Evolutionary conservation across 2,113 vertebrate genomes (phyloP), one percentile per base, ranked within the genome.

Genomic region (Ceratotherium simum): DNA sequence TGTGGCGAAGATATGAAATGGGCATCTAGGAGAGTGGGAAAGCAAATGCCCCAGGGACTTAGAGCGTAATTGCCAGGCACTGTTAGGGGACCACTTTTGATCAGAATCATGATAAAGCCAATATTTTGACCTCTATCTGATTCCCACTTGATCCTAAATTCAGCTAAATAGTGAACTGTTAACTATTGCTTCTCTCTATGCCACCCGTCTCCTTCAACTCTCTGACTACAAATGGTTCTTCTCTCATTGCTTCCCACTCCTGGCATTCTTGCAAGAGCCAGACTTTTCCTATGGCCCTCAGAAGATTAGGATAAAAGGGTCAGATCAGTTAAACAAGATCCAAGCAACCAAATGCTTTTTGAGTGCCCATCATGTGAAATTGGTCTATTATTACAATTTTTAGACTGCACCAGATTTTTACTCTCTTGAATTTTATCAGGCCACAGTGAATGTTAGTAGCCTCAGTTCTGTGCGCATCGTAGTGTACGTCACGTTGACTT

Each of bases 61-160:
- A 3, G 0, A 4, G 5, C 48, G 4, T 56, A 36, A 13, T 3
- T 20, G 42, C 42, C 48, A 3, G 33, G 51, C 20, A 10, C 18
- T 69, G 0, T 8, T 4, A 5, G 64, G 75, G 21, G 12, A 0
- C 48, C 33, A 20, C 20, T 11, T 9, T 83, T 36, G n/a, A 20
- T 3, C 2, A 20, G 36, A 1, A 25, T 31, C 17, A 0, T 1
- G 12, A 16, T 9, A n/a, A 27, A n/a, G 51, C 78, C 16, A 2
- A 0, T 33, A 11, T 25, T 79, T 31, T 48, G 27, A 51, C 36
- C 54, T 39, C 62, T 33, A 16, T 78, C 21, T 21, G 27, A 20
- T 51, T 33, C 29, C 48, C 14, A 39, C 73, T 11, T 3, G 11
- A 23, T 29, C 36, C 65, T 46, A 13, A 56, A 36, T 23, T 33